phyloP scores from a whole-genome alignment of 2,113 vertebrate species.

The Petaurus breviceps region DNA sequence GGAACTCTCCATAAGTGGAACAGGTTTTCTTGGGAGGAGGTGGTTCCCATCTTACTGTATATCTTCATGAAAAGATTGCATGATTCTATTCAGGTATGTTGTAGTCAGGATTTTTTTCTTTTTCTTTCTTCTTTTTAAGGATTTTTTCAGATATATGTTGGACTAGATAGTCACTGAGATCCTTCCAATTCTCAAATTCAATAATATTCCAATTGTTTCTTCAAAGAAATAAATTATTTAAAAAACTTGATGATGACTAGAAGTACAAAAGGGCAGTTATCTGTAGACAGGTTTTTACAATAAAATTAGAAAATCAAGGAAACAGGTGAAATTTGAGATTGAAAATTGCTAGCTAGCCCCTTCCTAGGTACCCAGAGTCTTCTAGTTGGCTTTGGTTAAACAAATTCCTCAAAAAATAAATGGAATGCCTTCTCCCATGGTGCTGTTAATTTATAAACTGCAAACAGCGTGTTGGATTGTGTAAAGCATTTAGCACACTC shows the following conservation, averaged over 20 bases:
- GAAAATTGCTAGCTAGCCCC: conserved; percentile 50
- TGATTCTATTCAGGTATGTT: background rate
- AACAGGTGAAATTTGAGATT: conserved; percentile 50
- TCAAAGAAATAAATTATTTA: background rate
- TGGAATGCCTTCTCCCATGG: conserved; percentile 62
- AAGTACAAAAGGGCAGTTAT: conserved; percentile 12
- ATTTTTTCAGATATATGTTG: too few relatives aligned
- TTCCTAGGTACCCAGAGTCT: conserved; percentile 62
- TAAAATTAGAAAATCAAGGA: conserved; percentile 51
- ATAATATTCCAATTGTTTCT: background rate
- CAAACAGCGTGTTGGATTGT: conserved; percentile 65
- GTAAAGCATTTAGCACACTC: conserved; percentile 45
- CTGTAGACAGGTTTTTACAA: conserved; percentile 15
- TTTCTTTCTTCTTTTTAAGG: too few relatives aligned
- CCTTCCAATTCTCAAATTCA: background rate
- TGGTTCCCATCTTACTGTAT: background rate
- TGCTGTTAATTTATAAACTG: conserved; percentile 73
- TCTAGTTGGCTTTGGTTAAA: conserved; percentile 61
- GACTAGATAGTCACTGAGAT: too few relatives aligned
- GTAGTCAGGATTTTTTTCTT: background rate
- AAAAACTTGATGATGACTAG: background rate
- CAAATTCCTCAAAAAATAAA: conserved; percentile 63
- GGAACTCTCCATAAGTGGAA: background rate
- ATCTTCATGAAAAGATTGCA: background rate
- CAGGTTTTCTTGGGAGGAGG: background rate